A percentile compares a stretch with the other conserved stretches of the same genome.
Evolutionary conservation across 2,113 vertebrate species (phyloP).

Genomic region (Macquaria australasica): DNA sequence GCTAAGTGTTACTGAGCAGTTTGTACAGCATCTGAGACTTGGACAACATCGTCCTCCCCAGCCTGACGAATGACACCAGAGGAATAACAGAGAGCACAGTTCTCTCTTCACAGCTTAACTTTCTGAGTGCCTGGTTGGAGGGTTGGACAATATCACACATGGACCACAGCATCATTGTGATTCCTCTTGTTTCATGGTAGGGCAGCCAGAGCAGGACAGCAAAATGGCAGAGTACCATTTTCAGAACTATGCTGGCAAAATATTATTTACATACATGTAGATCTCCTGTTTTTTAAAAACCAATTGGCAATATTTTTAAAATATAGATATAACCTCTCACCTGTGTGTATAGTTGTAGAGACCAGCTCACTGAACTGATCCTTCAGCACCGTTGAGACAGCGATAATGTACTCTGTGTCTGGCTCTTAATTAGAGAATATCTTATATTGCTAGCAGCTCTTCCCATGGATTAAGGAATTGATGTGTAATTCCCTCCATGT

Average conservation of each 20-base stretch:
- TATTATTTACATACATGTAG: too few species aligned
- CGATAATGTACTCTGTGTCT: slow-evolving; percentile 40
- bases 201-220: slow-evolving; percentile 84
- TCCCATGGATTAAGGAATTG: slow-evolving; percentile 21
- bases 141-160: slow-evolving; percentile 74
- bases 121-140: slow-evolving; percentile 29
- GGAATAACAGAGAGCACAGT: slow-evolving; percentile 27
- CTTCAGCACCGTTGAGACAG: slow-evolving; percentile 27
- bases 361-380: slow-evolving; percentile 7
- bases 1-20: slow-evolving; percentile 71
- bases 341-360: slow-evolving; percentile 30
- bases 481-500: slow-evolving; percentile 43
- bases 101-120: slow-evolving; percentile 43
- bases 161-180: slow-evolving; percentile 79
- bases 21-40: slow-evolving; percentile 75
- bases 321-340: slow-evolving; percentile 22
- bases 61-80: slow-evolving; percentile 83
- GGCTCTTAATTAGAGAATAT: slow-evolving; percentile 26
- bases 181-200: slow-evolving; percentile 70
- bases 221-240: slow-evolving; percentile 83
- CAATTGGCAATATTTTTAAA: too few species aligned
- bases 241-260: slow-evolving; percentile 61
- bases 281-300: too few species aligned
- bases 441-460: slow-evolving; percentile 6
- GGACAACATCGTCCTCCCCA: slow-evolving; percentile 28